phyloP scores from a whole-genome alignment of 2,888 invertebrate genomes.

The Sesia apiformis region DNA sequence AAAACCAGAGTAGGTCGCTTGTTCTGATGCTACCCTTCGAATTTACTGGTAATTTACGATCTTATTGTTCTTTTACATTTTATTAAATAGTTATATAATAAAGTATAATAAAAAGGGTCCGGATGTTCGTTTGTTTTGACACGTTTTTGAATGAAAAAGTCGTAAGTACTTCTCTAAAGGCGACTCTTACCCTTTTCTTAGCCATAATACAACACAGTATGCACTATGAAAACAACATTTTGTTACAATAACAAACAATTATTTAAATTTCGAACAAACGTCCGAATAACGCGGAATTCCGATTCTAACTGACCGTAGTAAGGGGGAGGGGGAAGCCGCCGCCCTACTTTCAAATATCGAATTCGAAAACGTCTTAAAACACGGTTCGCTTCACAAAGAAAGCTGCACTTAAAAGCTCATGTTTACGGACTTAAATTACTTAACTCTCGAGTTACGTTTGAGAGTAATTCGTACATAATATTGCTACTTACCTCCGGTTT shows the following conservation, averaged over 20 bases:
- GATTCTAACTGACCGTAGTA: constrained; percentile 38
- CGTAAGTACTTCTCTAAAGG: not conserved
- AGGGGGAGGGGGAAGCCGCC: constrained; percentile 33
- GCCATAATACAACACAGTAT: constrained; percentile 35
- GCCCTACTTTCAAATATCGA: constrained; percentile 38
- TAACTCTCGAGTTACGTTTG: no score
- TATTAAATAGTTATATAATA: no score
- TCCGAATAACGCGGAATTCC: constrained; percentile 25
- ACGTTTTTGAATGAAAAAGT: no score
- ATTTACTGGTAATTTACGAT: no score
- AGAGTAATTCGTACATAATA: no score
- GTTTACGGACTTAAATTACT: no score
- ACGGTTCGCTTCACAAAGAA: constrained; percentile 14
- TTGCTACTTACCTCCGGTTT: no score
- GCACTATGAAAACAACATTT: constrained; percentile 25
- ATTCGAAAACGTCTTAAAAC: constrained; percentile 27
- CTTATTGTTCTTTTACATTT: no score
- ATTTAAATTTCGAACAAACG: constrained; percentile 12
- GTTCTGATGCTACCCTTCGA: no score
- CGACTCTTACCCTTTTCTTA: constrained; percentile 62
- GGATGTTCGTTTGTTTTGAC: no score
- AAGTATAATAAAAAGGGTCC: no score
- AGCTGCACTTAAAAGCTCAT: constrained; percentile 13
- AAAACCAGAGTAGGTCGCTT: no score
- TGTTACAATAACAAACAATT: not conserved